Conservation (phyloP, 2,888 invertebrate species). For the Lasioglossum malachurum region DNA sequence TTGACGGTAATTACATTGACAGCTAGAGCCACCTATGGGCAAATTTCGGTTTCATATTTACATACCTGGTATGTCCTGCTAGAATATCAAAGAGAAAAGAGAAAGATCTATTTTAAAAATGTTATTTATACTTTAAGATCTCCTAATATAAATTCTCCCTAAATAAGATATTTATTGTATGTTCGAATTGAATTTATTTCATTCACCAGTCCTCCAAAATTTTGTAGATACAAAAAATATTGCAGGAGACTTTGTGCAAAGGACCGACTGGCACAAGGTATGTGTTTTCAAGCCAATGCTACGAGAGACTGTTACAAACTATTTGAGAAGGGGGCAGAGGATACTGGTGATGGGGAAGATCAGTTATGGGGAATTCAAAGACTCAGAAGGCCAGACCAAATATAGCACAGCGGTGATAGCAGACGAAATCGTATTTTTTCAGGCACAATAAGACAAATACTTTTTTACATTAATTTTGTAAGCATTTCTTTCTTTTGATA, state of each 20-base stretch:
- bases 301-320: constrained; percentile 92
- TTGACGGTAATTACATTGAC: too few species aligned
- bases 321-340: constrained; percentile 94
- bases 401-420: constrained; percentile 93
- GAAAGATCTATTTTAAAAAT: background rate
- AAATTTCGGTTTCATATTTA: too few species aligned
- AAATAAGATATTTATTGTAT: background rate
- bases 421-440: constrained; percentile 94
- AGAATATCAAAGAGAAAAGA: background rate
- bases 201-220: background rate
- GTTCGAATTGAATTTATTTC: background rate
- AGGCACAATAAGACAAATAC: constrained; percentile 11
- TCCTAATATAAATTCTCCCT: background rate
- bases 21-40: too few species aligned
- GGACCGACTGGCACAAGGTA: constrained; percentile 96
- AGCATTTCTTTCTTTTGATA: background rate
- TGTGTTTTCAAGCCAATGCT: constrained; percentile 94
- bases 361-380: constrained; percentile 93
- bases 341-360: constrained; percentile 93
- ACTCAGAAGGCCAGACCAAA: constrained; percentile 90
- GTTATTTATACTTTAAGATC: background rate
- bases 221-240: constrained; percentile 1
- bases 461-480: background rate
- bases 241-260: constrained; percentile 91
- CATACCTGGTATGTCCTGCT: background rate